phyloP scores from a whole-genome alignment of 2,888 invertebrate genomes.

The Acanthopleura granulata region DNA sequence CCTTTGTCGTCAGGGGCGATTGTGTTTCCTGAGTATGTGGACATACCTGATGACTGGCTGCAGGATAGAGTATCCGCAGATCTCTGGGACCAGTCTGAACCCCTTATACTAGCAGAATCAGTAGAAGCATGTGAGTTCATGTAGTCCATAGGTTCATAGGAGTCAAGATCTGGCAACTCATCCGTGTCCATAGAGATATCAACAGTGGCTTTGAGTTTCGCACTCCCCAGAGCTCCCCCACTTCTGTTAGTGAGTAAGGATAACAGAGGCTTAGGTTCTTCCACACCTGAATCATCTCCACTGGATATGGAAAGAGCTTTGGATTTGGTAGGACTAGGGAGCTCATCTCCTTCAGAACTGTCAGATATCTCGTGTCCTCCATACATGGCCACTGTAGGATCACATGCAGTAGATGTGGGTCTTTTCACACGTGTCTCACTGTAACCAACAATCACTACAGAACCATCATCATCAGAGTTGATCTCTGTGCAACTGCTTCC shows the following conservation, averaged over 20 bases:
- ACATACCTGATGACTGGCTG: background rate
- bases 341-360: background rate
- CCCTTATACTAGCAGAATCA: background rate
- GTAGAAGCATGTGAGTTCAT: background rate
- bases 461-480: background rate
- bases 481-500: background rate
- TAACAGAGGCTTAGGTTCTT: background rate
- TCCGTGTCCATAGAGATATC: conserved; percentile 9
- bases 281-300: background rate
- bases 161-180: conserved; percentile 20
- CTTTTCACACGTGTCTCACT: background rate
- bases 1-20: background rate
- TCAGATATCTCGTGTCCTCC: background rate
- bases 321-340: background rate
- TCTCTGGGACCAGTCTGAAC: background rate
- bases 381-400: background rate
- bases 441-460: background rate
- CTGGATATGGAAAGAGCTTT: conserved; percentile 5
- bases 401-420: background rate
- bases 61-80: background rate
- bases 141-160: background rate
- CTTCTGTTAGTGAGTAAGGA: background rate
- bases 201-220: background rate
- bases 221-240: background rate
- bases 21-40: background rate